A percentile compares a stretch with the other conserved stretches of the same genome.
Conservation (phyloP, 2,888 invertebrate genomes). For the Andrena dorsata region DNA sequence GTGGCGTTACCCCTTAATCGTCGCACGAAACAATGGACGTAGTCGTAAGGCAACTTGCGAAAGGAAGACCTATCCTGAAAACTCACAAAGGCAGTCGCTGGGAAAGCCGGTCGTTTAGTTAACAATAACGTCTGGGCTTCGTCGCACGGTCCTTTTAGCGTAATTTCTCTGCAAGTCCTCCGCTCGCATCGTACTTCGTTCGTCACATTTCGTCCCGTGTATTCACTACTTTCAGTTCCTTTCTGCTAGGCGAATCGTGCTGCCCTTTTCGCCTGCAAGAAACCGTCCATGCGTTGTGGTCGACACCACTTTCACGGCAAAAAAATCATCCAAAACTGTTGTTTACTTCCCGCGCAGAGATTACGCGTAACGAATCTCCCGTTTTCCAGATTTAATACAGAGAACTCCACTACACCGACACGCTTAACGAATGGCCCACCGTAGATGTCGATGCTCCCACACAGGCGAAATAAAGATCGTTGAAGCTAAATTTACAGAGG, state of each 20-base stretch:
- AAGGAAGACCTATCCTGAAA: constrained; percentile 5
- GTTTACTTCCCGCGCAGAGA: too few species aligned
- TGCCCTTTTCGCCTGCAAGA: constrained; percentile 16
- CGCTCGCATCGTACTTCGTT: constrained; percentile 12
- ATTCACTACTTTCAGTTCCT: constrained; percentile 15
- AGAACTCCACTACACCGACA: too few species aligned
- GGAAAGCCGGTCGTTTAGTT: constrained; percentile 21
- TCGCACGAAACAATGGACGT: too few species aligned
- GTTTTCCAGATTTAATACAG: too few species aligned
- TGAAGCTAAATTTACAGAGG: neutral
- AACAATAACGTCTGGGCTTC: constrained; percentile 16
- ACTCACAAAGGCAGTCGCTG: constrained; percentile 19
- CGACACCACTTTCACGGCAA: neutral
- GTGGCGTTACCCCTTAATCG: too few species aligned
- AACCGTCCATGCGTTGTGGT: constrained; percentile 14
- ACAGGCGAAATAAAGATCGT: neutral
- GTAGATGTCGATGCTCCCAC: neutral
- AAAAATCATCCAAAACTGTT: too few species aligned
- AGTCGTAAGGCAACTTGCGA: too few species aligned
- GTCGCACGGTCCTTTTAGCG: constrained; percentile 12
- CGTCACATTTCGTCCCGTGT: constrained; percentile 16
- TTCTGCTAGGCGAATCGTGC: neutral
- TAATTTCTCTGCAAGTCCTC: constrained; percentile 12
- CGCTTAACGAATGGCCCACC: neutral
- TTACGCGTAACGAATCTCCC: too few species aligned